Base-by-base conservation (phyloP, 2,113 vertebrate genomes). In the Patagioenas fasciata region DNA sequence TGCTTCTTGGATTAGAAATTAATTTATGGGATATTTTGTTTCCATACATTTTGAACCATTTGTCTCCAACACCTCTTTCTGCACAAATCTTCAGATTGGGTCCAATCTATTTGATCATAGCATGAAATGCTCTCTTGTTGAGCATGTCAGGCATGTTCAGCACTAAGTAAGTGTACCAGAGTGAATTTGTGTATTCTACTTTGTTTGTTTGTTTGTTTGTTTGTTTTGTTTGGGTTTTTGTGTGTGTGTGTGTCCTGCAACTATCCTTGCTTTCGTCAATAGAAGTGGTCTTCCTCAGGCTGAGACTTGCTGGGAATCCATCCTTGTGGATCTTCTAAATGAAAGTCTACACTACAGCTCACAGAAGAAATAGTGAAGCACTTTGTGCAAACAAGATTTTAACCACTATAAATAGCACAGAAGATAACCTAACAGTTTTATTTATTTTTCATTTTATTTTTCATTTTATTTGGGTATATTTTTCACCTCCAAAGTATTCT, bases 341-440 rank as follows among this genome's bases (percentile, higher is more conserved):
- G 5, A 34, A 65, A 85, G 3, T 69, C 34, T 60, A 61, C 16
- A 42, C 9, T 5, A 34, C 2, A 64, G 4, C 48, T 34, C 48
- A 31, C 13, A 65, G 32, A 60, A 74, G 24, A 79, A 85, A 53
- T 2, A 29, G 31, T 8, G 14, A 85, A 40, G 3, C 2, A 6
- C 24, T 36, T 61, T 54, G 11, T 25, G 28, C 38, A 82, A 16
- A 71, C 4, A 48, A 53, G 36, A 40, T 60, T 89, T 71, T 32
- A 54, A 17, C 48, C 0, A 0, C 4, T 18, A 3, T 2, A 47
- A 18, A 60, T 34, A 12, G 5, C 29, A 48, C 23, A 79, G 48
- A 32, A 82, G 1, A 7, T 10, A 50, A 9, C 8, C 8, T 29
- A 73, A 38, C 1, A 7, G 31, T 50, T 89, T 70, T 26, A 62